These are phyloP conservation scores for Chelonus formosanus DNA, from an alignment of 2,888 invertebrate species.

Conservation along the genomic window DNA sequence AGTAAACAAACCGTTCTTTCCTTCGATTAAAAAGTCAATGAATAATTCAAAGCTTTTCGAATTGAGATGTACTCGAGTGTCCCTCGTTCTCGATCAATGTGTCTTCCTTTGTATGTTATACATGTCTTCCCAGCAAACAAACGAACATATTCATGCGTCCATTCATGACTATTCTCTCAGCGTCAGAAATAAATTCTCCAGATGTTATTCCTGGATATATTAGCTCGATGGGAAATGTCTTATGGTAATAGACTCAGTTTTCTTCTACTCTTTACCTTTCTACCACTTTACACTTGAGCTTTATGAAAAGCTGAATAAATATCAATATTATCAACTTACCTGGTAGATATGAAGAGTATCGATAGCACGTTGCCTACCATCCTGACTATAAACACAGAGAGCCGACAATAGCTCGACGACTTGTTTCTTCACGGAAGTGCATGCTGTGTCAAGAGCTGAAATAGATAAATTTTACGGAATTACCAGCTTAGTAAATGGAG, in stretches of 20 bases:
- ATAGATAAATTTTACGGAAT: conserved; percentile 79
- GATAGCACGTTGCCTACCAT: conserved; percentile 86
- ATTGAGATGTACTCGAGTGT: conserved; percentile 27
- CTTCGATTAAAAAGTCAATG: conserved; percentile 30
- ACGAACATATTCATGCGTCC: conserved; percentile 3
- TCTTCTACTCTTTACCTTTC: no score
- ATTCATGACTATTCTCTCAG: no score
- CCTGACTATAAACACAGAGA: conserved; percentile 91
- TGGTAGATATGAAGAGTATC: conserved; percentile 93
- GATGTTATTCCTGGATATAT: not conserved
- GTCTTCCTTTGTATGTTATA: conserved; percentile 5
- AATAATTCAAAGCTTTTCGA: conserved; percentile 30
- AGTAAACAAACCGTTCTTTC: conserved; percentile 24
- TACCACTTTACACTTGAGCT: not conserved
- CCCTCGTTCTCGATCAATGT: conserved; percentile 12
- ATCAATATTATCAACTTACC: conserved; percentile 67
- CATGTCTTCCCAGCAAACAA: conserved; percentile 7
- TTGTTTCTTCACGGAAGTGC: conserved; percentile 93
- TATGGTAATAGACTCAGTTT: no score
- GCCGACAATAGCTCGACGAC: conserved; percentile 95
- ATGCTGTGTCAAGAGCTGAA: conserved; percentile 89
- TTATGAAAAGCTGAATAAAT: not conserved
- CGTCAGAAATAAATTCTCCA: not conserved
- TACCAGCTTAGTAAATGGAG: conserved; percentile 62
- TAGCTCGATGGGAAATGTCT: no score